Evolutionary conservation across 2,888 invertebrate genomes (phyloP).

Genomic region (Pasiphila rectangulata): DNA sequence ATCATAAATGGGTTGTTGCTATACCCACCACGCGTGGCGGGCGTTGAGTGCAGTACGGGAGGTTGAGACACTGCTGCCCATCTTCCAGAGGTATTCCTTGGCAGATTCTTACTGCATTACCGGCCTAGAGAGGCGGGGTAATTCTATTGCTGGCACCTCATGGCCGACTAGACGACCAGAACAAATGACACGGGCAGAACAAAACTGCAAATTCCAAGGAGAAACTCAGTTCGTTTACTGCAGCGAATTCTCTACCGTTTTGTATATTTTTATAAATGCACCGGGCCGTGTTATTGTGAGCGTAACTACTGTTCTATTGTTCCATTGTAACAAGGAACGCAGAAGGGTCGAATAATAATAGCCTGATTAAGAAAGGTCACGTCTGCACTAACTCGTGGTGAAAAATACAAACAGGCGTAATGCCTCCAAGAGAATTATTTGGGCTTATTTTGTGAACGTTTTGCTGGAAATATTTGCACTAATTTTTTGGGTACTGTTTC

Average conservation of each 20-base stretch:
- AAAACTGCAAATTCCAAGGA: no score
- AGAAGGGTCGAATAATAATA: conserved; percentile 64
- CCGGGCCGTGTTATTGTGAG: conserved; percentile 17
- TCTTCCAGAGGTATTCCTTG: no score
- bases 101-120: no score
- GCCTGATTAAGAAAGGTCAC: conserved; percentile 69
- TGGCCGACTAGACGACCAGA: no score
- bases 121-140: no score
- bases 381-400: conserved; percentile 45
- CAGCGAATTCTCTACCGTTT: neutral
- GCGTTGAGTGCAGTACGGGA: no score
- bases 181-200: no score
- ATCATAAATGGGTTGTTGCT: no score
- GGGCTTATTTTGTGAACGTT: conserved; percentile 24
- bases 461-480: neutral
- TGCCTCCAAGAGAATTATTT: conserved; percentile 29
- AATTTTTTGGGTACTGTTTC: conserved; percentile 2
- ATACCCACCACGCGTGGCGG: no score
- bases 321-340: conserved; percentile 28
- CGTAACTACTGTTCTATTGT: conserved; percentile 17
- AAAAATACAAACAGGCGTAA: conserved; percentile 37
- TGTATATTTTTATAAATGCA: neutral
- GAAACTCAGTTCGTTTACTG: neutral
- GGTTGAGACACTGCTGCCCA: no score
- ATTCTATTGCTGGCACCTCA: no score